Conservation (phyloP, 2,888 invertebrate genomes). For the Drosophila mulleri region DNA sequence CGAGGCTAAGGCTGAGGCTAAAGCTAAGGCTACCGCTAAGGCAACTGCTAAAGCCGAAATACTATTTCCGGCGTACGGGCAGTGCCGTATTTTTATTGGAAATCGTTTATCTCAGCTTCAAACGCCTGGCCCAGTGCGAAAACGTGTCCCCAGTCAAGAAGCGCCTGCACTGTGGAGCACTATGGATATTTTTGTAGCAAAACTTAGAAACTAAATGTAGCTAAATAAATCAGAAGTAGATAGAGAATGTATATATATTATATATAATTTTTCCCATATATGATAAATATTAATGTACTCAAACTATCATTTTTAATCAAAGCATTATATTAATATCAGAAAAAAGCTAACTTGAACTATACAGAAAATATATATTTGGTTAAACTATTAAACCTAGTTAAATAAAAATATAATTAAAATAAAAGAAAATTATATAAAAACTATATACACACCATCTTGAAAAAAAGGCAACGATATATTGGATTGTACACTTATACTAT, state of each 20-base stretch:
- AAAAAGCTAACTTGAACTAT: no score
- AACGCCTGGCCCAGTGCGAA: constrained; percentile 46
- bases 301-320: no score
- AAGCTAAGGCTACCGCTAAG: constrained; percentile 1
- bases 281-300: neutral
- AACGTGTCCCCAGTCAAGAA: constrained; percentile 51
- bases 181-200: neutral
- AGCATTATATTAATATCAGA: no score
- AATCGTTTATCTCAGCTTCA: constrained; percentile 75
- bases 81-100: constrained; percentile 73
- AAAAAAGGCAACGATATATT: no score
- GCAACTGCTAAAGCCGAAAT: constrained; percentile 24
- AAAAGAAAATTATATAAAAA: no score
- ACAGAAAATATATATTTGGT: no score
- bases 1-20: neutral
- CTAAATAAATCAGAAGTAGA: neutral
- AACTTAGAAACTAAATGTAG: neutral
- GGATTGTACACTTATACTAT: no score
- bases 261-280: neutral
- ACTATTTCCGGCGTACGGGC: constrained; percentile 65
- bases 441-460: no score
- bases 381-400: no score
- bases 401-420: no score
- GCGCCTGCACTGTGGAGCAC: constrained; percentile 50
- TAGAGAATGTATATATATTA: neutral